Evolutionary conservation across 2,113 vertebrate genomes (phyloP).

Genomic region (Gorsachius goisagi): DNA sequence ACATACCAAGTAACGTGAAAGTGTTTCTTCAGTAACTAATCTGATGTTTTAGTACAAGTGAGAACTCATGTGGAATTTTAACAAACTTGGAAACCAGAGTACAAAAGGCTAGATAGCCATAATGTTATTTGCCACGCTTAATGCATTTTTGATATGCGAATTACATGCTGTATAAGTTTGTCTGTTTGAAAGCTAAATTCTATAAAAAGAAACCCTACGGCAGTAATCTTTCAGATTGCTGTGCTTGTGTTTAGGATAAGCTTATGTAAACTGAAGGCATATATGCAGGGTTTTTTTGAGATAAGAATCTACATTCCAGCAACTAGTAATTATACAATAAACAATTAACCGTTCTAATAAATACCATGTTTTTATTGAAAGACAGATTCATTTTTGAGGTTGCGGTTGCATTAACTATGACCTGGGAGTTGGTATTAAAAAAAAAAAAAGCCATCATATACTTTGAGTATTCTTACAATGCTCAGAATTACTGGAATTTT

Average conservation of each 20-base stretch:
- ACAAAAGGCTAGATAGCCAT: not conserved
- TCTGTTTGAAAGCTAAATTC: not conserved
- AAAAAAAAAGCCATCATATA: accelerated
- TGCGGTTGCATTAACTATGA: not conserved
- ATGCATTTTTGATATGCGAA: not conserved
- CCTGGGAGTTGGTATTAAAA: not conserved
- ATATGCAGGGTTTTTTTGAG: constrained; percentile 11
- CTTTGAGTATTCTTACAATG: not conserved
- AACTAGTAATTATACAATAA: constrained; percentile 63
- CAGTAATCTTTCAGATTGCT: not conserved
- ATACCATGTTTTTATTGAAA: constrained; percentile 40
- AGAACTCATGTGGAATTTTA: not conserved
- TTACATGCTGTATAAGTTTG: not conserved
- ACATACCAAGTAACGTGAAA: not conserved
- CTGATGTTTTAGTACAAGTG: not conserved
- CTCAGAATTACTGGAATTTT: not conserved
- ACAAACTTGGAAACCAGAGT: not conserved
- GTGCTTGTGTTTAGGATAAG: constrained; percentile 29
- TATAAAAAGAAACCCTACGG: constrained; percentile 30
- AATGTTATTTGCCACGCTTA: not conserved
- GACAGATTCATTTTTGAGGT: constrained; percentile 33
- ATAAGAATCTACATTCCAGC: constrained; percentile 65
- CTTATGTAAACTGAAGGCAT: constrained; percentile 41
- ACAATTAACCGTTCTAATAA: constrained; percentile 53
- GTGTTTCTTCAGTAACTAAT: not conserved